phyloP scores from a whole-genome alignment of 35 echinoderm and acorn worm species.

The Antedon bifida region DNA sequence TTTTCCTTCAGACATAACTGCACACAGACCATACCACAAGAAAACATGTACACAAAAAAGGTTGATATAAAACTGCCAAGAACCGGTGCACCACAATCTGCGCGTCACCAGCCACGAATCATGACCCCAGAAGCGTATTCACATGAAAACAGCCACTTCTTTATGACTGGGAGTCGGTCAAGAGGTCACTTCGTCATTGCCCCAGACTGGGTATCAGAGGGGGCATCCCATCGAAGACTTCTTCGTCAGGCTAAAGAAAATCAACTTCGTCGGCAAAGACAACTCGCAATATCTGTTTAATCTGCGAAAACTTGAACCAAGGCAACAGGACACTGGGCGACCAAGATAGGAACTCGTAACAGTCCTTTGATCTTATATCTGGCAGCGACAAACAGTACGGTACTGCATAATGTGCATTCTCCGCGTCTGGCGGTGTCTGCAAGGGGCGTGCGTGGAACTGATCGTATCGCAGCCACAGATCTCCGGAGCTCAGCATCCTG shows the following conservation, averaged over 20 bases:
- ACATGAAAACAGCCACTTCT: slow-evolving; percentile 59
- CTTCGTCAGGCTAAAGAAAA: slow-evolving; percentile 1
- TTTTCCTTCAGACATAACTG: too few relatives aligned
- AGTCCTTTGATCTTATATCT: too few relatives aligned
- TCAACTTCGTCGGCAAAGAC: neutral
- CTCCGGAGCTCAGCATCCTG: too few relatives aligned
- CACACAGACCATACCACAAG: neutral
- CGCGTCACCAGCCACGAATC: slow-evolving; percentile 12
- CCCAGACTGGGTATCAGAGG: slow-evolving; percentile 66
- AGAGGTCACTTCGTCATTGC: slow-evolving; percentile 50
- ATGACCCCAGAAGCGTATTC: slow-evolving; percentile 30
- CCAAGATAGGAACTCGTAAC: too few relatives aligned
- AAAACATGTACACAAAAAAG: neutral
- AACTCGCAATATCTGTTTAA: neutral
- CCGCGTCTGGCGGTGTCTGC: too few relatives aligned
- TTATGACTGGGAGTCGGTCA: neutral
- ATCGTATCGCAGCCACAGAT: too few relatives aligned
- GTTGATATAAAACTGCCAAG: neutral
- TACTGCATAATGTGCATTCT: too few relatives aligned
- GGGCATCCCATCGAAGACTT: slow-evolving; percentile 17
- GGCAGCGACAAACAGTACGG: too few relatives aligned
- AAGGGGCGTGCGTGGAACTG: too few relatives aligned
- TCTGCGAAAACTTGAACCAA: too few relatives aligned
- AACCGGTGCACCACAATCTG: neutral
- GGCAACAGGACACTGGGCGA: too few relatives aligned